Evolutionary conservation across 2,888 invertebrate species (phyloP), one percentile per base, ranked within the genome.

Genomic region (Mesopsocus fuscifrons): DNA sequence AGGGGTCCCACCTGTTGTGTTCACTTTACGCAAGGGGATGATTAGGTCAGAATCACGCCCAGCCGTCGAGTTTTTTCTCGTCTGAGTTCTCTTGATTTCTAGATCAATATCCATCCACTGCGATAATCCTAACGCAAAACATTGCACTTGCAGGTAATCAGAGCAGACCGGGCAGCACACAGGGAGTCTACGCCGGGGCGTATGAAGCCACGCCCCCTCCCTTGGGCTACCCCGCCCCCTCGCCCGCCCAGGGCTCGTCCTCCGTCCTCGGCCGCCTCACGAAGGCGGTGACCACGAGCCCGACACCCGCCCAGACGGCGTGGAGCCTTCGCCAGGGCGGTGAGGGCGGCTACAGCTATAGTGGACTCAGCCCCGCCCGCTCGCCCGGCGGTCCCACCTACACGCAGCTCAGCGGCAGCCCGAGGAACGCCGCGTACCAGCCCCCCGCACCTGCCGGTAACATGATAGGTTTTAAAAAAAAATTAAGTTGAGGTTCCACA

Each of bases 311-410:
- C 49, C 75, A 76, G 51, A 68, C 71, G 46, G 68, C 73, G 26
- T 74, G 74, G 74, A 65, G 68, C 46, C 62, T 74, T 45, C 62
- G 74, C 22, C 69, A 74, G 56, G 72, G 74, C 3, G 74, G 75
- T 26, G 69, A 77, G 16, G 77, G 77, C 56, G 73, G 75, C 32
- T 78, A 79, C 57, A 77, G 77, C 52, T 72, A 69, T 54, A 76
- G 68, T 60, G 69, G 67, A 53, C 75, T 78, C 53, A 85, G 84
- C 61, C 84, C 87, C 34, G 73, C 78, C 45, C 71, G 83, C 55
- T 83, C 83, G 16, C 85, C 85, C n/a, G 72, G 73, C 54, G 84
- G 84, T 43, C 81, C 82, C 17, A 82, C 81, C 1, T 82, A 83
- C 56, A 82, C 82, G 9, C 81, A 82, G 56, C 60, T 83, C 15